Conservation (phyloP, 1,140 invertebrate species). For the Monomorium pharaonis region DNA sequence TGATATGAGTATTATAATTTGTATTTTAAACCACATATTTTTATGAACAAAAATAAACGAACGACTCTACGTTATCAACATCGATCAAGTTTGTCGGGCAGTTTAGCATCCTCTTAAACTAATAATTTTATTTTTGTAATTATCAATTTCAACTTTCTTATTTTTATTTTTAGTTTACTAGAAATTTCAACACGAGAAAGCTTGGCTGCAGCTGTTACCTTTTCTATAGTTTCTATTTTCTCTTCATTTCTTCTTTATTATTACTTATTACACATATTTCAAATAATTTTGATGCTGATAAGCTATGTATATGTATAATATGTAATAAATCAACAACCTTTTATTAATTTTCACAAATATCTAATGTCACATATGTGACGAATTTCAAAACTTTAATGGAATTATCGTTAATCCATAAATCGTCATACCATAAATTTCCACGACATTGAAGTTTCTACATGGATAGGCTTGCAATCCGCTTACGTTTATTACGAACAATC, state of each 20-base stretch:
- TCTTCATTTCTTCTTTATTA: no score
- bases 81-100: no score
- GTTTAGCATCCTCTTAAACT: no score
- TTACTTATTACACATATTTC: background rate
- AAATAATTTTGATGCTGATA: no score
- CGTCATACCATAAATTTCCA: background rate
- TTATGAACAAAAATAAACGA: no score
- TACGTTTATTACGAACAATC: background rate
- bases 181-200: background rate
- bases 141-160: background rate
- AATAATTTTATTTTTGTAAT: background rate
- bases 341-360: background rate
- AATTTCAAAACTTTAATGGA: background rate
- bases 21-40: no score
- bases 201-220: background rate
- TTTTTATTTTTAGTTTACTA: background rate
- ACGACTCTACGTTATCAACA: no score
- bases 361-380: background rate
- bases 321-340: no score
- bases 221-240: background rate
- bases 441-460: background rate
- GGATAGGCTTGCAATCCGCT: conserved; percentile 1
- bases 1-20: no score
- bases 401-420: background rate
- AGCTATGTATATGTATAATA: no score